Evolutionary conservation across 2,888 invertebrate species (phyloP), one percentile per base, ranked within the genome.

Genomic region (Electrophaes corylata): DNA sequence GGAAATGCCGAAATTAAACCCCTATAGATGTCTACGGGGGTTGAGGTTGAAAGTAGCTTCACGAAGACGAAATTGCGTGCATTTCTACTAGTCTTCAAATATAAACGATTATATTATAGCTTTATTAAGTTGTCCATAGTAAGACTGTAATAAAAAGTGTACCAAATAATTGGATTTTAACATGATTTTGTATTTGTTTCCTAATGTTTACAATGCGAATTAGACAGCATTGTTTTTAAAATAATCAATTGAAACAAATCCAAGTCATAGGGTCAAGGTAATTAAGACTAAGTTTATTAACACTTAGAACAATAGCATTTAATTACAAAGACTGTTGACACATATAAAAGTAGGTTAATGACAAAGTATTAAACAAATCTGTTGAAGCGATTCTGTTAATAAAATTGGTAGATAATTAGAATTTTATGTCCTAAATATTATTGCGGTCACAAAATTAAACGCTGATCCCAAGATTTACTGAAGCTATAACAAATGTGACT

Each of bases 221-320:
- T 23, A 43, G 10, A 8, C 23, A 8, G 2, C 23, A 20, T 47
- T 14, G 35, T 47, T 47, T 46, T 20, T 2, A 8, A 41, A 26
- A 23, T 3, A 10, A 43, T 39, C 18, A 18, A 63, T 55, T 26
- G 35, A 35, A 51, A 44, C 23, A 16, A 54, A 19, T 33, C 14
- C 53, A 31, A 53, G n/a, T 55, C 48, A 49, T 20, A 57, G 44
- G 47, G 49, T 57, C 61, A 65, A 53, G 61, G 48, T 55, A 67
- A 84, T 82, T 81, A 75, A 77, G 81, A 81, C 65, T 81, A 80
- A 81, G 78, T 60, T 69, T 62, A 58, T 48, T 40, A 59, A 47
- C 40, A 43, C 41, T 57, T 64, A 61, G 59, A 67, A 72, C 67
- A 71, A 76, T 67, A 64, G 45, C 53, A 60, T 65, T 50, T 60